Percentiles rank a stretch among this genome's conserved stretches.
phyloP scores from a whole-genome alignment of 2,888 invertebrate genomes.

The Hyles lineata region DNA sequence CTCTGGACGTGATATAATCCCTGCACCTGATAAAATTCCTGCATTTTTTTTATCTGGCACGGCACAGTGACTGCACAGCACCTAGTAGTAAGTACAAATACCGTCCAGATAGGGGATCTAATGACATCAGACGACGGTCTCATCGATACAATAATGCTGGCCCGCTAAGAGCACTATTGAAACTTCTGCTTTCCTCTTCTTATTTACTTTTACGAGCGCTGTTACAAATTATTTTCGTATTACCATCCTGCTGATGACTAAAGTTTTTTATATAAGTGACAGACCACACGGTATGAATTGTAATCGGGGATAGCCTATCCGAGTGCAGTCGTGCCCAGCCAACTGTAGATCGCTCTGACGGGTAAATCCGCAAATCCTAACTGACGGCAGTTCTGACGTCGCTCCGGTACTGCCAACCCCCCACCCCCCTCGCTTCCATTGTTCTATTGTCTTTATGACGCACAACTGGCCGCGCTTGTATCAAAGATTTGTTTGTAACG shows the following conservation, averaged over 20 bases:
- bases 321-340: slow-evolving; percentile 24
- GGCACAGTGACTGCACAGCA: no score
- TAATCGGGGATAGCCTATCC: slow-evolving; percentile 31
- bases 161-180: no score
- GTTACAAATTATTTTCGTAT: no score
- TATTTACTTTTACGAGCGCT: no score
- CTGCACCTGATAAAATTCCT: no score
- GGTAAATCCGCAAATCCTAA: slow-evolving; percentile 71
- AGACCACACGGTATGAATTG: slow-evolving; percentile 11
- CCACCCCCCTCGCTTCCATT: neutral
- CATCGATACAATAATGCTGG: no score
- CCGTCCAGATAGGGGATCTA: no score
- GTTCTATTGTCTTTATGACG: slow-evolving; percentile 14
- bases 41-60: no score
- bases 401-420: neutral
- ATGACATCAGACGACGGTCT: no score
- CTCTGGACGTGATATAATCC: no score
- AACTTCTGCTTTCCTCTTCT: no score
- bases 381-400: slow-evolving; percentile 47
- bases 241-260: neutral
- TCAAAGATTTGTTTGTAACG: neutral
- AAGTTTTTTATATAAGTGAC: neutral
- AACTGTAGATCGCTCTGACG: slow-evolving; percentile 48
- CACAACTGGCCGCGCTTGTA: slow-evolving; percentile 10
- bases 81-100: no score